These are phyloP conservation scores for Grallaria varia DNA, from an alignment of 2,113 vertebrate genomes.

Conservation along the genomic window DNA sequence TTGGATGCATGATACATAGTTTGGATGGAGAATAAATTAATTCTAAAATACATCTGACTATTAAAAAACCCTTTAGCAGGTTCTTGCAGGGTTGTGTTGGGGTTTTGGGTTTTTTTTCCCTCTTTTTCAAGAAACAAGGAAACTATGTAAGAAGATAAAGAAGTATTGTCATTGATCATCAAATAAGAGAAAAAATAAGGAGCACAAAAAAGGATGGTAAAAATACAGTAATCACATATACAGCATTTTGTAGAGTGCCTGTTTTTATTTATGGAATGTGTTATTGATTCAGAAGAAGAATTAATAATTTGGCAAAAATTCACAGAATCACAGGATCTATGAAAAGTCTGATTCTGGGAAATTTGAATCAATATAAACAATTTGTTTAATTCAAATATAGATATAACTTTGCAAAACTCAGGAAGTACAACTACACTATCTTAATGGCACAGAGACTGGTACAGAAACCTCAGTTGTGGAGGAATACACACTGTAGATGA, in stretches of 20 bases:
- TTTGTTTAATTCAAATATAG: not conserved
- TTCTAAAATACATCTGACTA: not conserved
- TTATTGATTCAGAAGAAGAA: not conserved
- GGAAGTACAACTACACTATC: not conserved
- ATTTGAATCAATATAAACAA: not conserved
- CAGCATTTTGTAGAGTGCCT: not conserved
- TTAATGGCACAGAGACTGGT: not conserved
- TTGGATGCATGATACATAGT: not conserved
- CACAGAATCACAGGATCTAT: not conserved
- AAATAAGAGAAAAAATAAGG: not conserved
- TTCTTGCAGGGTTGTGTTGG: not conserved
- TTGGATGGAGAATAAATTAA: not conserved
- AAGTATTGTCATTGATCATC: not conserved
- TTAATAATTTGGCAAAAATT: not conserved
- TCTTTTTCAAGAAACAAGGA: not conserved
- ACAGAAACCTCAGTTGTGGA: not conserved
- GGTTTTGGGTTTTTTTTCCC: not conserved
- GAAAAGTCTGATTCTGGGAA: not conserved
- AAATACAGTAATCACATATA: not conserved
- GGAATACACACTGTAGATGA: not conserved
- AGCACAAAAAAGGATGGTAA: not conserved
- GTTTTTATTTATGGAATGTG: not conserved
- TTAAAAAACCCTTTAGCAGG: not conserved
- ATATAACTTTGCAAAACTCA: not conserved
- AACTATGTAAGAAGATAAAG: not conserved